phyloP scores from a whole-genome alignment of 2,113 vertebrate species.

The Stegastes partitus region DNA sequence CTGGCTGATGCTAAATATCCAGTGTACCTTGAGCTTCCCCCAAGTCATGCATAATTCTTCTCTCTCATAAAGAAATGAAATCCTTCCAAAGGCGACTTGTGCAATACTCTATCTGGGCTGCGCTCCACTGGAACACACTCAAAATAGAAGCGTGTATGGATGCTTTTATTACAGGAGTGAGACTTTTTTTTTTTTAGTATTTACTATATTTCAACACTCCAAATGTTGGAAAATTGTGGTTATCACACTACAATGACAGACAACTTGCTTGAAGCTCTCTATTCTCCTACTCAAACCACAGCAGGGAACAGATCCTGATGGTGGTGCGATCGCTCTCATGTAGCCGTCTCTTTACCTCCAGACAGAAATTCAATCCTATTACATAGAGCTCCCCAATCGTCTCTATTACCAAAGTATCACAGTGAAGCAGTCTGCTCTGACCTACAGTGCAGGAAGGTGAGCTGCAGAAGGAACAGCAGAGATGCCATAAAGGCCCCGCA shows the following conservation, averaged over 20 bases:
- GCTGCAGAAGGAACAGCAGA: slow-evolving; percentile 10
- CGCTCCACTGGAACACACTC: too few species aligned
- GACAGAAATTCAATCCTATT: slow-evolving; percentile 64
- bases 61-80: background rate
- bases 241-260: fast-evolving
- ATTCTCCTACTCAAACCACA: background rate
- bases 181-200: too few species aligned
- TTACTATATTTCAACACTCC: too few species aligned
- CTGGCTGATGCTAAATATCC: too few species aligned
- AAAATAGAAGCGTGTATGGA: too few species aligned
- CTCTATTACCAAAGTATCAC: slow-evolving; percentile 54
- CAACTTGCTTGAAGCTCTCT: background rate
- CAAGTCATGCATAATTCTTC: background rate
- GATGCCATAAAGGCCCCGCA: background rate
- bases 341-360: slow-evolving; percentile 40
- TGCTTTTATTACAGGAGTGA: background rate
- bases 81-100: too few species aligned
- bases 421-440: slow-evolving; percentile 34
- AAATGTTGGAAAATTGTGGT: background rate
- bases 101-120: too few species aligned
- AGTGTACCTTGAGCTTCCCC: background rate
- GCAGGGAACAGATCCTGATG: slow-evolving; percentile 21
- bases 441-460: slow-evolving; percentile 34
- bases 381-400: slow-evolving; percentile 50
- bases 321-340: slow-evolving; percentile 25